Base-by-base conservation (phyloP, 2,797 vertebrate genomes). In the Chelonia mydas region DNA sequence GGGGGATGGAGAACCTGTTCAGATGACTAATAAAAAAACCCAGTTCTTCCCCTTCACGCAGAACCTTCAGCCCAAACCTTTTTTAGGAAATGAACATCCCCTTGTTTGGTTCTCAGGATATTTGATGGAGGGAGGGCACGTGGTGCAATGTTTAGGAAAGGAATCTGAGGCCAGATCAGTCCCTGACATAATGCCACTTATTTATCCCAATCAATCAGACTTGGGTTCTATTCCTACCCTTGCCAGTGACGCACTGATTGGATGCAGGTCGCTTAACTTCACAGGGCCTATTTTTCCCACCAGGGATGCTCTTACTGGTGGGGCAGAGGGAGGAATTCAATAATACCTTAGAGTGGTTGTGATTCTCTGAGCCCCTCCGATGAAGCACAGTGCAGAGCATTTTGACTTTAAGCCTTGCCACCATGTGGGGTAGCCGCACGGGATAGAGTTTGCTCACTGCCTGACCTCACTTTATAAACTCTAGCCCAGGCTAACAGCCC, bases 401-500 rank as follows among this genome's bases (percentile, higher is more conserved):
- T 59, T 59, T 61, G 9, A 31, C 47, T n/a, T 61, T n/a, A 28
- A 81, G 45, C 88, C 9, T 0, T 61, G 55, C 37, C n/a, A 3
- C 8, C 2, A 6, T 45, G 6, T 12, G 0, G 31, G n/a, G 10
- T 23, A 41, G 9, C 84, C 28, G 0, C 37, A 15, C 33, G 31
- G 23, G 3, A 59, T 33, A 54, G 15, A 47, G 25, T 54, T 80
- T 3, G 16, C 27, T 53, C 12, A 12, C 54, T 0, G 0, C 27
- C 68, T 47, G 47, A 51, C 7, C 88, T 79, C 61, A 61, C 59
- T 7, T 76, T 41, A 28, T 47, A 84, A 19, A 17, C 72, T 21
- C 31, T n/a, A n/a, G 2, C 61, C 54, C 41, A 10, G 19, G 0
- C 9, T 13, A 54, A 86, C 27, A 21, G 0, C 1, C 2, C 5